These are phyloP conservation scores for Notothenia rossii DNA, from an alignment of 2,113 vertebrate species.

Conservation along the genomic window DNA sequence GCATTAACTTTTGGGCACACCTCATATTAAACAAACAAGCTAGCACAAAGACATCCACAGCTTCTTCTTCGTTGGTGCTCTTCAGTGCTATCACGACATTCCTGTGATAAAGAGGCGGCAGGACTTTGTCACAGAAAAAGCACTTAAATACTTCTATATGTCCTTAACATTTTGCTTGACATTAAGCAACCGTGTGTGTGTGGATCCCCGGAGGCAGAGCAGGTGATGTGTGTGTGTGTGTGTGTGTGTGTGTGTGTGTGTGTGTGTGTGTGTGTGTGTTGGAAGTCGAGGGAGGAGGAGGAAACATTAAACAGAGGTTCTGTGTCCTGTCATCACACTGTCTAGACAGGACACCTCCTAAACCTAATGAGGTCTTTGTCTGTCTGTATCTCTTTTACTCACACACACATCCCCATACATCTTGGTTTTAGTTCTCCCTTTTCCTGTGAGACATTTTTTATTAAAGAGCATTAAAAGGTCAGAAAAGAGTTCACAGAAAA, in stretches of 20 bases:
- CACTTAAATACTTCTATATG: constrained; percentile 7
- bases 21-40: constrained; percentile 53
- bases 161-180: constrained; percentile 45
- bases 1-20: constrained; percentile 25
- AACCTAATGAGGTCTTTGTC: constrained; percentile 78
- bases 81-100: neutral
- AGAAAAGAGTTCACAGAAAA: constrained; percentile 24
- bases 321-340: constrained; percentile 81
- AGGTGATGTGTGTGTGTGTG: constrained; percentile 53
- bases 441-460: constrained; percentile 37
- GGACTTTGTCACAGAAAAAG: constrained; percentile 1
- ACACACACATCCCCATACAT: constrained; percentile 1
- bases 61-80: constrained; percentile 21
- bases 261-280: constrained; percentile 37
- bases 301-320: constrained; percentile 80
- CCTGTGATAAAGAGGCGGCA: constrained; percentile 2
- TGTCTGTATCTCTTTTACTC: constrained; percentile 46
- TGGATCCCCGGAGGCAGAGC: constrained; percentile 35
- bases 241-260: constrained; percentile 33
- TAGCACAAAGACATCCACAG: neutral
- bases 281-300: constrained; percentile 65
- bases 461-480: constrained; percentile 43
- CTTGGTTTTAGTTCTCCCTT: constrained; percentile 25
- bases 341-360: constrained; percentile 82
- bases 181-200: constrained; percentile 24